Conservation (phyloP, 2,888 invertebrate genomes). For the Sesamia inferens region DNA sequence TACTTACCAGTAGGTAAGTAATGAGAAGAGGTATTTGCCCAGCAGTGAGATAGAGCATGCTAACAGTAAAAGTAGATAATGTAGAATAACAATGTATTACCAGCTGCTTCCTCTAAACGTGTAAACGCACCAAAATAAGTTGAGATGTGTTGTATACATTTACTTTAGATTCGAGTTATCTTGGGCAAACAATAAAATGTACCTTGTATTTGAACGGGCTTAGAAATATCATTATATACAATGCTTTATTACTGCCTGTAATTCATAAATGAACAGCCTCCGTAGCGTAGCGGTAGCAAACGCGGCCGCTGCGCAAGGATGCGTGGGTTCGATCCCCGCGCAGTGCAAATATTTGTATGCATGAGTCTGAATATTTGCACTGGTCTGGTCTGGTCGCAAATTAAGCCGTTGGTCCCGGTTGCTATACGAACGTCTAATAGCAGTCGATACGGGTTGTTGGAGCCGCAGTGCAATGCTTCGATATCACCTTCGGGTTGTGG, state of each 20-base stretch:
- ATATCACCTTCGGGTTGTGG: no score
- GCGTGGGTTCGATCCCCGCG: no score
- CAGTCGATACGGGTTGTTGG: no score
- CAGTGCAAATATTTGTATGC: no score
- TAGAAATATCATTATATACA: background rate
- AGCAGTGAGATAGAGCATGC: background rate
- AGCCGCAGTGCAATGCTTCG: no score
- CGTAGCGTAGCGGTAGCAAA: no score
- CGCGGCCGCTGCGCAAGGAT: no score
- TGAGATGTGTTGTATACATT: background rate
- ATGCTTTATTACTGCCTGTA: slow-evolving; percentile 5
- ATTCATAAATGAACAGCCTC: no score
- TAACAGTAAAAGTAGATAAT: background rate
- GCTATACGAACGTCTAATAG: no score
- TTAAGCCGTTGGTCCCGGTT: no score
- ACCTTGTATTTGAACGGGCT: background rate
- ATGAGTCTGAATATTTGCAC: no score
- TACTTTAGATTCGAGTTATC: slow-evolving; percentile 25
- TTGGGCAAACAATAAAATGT: slow-evolving; percentile 8
- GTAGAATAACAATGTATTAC: background rate
- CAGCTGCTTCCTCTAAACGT: slow-evolving; percentile 5
- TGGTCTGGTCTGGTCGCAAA: no score
- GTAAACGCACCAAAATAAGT: slow-evolving; percentile 12
- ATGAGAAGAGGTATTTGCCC: background rate
- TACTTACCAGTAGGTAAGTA: background rate